phyloP scores from a whole-genome alignment of 2,113 vertebrate genomes.

The Lonchura striata region DNA sequence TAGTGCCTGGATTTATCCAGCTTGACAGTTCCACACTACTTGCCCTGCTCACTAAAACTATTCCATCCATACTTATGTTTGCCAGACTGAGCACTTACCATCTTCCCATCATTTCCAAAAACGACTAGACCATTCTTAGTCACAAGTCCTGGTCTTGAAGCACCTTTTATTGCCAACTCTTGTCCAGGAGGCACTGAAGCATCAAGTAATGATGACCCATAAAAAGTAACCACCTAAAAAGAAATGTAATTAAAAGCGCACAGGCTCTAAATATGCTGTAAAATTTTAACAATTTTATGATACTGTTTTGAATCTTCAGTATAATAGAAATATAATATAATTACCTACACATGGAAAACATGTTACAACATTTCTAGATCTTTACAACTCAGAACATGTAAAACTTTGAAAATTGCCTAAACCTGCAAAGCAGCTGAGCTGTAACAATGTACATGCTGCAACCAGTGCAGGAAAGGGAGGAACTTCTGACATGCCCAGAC shows the following conservation, averaged over 20 bases:
- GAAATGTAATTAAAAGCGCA: not conserved
- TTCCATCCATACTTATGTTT: not conserved
- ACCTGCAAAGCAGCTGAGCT: not conserved
- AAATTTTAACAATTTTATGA: not conserved
- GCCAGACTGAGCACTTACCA: conserved; percentile 72
- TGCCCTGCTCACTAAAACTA: not conserved
- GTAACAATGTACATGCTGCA: not conserved
- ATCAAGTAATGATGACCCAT: conserved; percentile 81
- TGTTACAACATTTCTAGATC: not conserved
- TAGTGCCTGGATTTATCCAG: not conserved
- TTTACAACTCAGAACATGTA: not conserved
- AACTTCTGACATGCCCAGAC: not conserved
- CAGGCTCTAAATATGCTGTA: not conserved
- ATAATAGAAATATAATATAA: not conserved
- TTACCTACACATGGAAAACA: not conserved
- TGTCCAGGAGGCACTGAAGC: conserved; percentile 76
- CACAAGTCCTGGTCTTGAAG: conserved; percentile 79
- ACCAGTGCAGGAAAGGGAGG: not conserved
- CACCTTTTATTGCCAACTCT: conserved; percentile 80
- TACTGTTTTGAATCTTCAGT: not conserved
- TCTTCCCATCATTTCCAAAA: conserved; percentile 86
- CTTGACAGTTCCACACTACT: not conserved
- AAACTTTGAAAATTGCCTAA: not conserved
- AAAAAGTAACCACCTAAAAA: conserved; percentile 83
- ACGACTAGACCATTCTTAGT: conserved; percentile 86